These are phyloP conservation scores for Amphipoea lucens DNA, from an alignment of 2,888 invertebrate species.

Conservation along the genomic window DNA sequence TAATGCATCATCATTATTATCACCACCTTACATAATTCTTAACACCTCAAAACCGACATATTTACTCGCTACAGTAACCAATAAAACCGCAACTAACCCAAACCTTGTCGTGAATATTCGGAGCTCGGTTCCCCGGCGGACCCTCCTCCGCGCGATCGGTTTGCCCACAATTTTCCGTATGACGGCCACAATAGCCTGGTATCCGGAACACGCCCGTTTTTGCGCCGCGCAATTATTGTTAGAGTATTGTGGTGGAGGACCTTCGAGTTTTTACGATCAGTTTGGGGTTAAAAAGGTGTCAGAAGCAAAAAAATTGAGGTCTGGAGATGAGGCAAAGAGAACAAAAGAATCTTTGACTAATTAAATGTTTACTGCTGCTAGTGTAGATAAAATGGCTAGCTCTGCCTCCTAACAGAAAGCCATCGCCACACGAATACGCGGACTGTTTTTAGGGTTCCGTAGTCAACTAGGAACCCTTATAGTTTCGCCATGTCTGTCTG, in stretches of 20 bases:
- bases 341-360: neutral
- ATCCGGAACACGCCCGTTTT: constrained; percentile 51
- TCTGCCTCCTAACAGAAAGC: neutral
- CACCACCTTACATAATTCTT: neutral
- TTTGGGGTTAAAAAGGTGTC: constrained; percentile 24
- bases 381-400: neutral
- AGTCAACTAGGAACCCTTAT: too few species aligned
- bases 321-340: neutral
- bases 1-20: neutral
- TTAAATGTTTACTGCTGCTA: neutral
- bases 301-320: constrained; percentile 8
- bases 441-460: too few species aligned
- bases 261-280: constrained; percentile 22
- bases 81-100: constrained; percentile 16
- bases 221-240: constrained; percentile 45
- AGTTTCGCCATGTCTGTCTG: too few species aligned
- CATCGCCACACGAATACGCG: neutral
- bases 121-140: neutral
- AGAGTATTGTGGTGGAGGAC: constrained; percentile 18
- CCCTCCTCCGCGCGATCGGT: constrained; percentile 10
- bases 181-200: constrained; percentile 44
- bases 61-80: neutral
- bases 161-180: constrained; percentile 56
- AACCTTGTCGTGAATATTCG: constrained; percentile 16
- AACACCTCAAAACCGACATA: neutral